Evolutionary conservation across 1,140 invertebrate species (phyloP), one percentile per base, ranked within the genome.

Genomic region (Mactra quadrangularis): DNA sequence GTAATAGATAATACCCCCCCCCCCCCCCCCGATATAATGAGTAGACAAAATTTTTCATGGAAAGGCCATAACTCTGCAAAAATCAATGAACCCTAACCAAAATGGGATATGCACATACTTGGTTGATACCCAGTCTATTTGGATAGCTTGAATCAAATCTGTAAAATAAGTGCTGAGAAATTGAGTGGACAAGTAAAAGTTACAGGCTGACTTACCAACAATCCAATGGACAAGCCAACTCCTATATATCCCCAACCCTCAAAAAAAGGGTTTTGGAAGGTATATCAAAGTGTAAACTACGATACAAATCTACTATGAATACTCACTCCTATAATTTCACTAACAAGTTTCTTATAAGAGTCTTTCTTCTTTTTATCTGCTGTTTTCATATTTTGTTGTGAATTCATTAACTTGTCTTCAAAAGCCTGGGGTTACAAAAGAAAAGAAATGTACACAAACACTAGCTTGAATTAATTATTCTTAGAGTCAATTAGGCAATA

Each of bases 281-380:
- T 60, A 27, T 60, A 3, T 17, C 1, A 17, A 27, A 31, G 15
- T 6, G 3, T 53, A 3, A 3, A 19, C 25, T 31, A 3, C 7
- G 31, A 59, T n/a, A 31, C 55, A 25, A 13, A 29, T 27, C 1
- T n/a, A 11, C 33, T n/a, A 27, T 57, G 41, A 70, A 38, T 75
- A 53, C 89, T 86, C 86, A 93, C 92, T 77, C 91, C 91, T 60
- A 93, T 91, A 29, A 97, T 96, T 92, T 95, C 95, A 78, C 95
- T 95, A 1, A 97, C 97, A 53, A 98, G 95, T 93, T 97, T 97
- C 91, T 96, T 97, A 91, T 98, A 98, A 17, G 97, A 93, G 90
- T 98, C 97, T 87, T 97, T 97, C 91, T 97, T 97, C 81, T 96
- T 96, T 89, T 97, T 97, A 87, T 98, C 97, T 17, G 96, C 71